Base-by-base conservation (phyloP, 1,140 invertebrate species). In the Atta cephalotes region DNA sequence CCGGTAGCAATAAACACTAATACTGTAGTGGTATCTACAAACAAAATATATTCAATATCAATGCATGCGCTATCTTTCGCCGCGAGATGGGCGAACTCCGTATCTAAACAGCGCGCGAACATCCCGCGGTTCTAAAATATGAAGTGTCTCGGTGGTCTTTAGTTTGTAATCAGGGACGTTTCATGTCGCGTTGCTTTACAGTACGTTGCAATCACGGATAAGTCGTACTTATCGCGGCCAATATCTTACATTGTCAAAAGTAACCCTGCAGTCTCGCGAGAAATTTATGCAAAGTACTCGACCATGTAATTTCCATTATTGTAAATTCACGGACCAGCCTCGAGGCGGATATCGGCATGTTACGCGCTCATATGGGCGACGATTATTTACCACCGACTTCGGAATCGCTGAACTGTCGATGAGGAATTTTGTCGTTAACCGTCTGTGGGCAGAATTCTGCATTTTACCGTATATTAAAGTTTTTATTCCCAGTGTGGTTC, bases 1-100 rank as follows among this genome's bases (percentile, higher is more conserved):
- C 85, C 87, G 87, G 90, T 91, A 91, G 89, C 90, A 90, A 91
- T 91, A 91, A 91, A 91, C 87, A 91, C 70, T 70, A 87, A 85
- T 91, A 90, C 77, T 89, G 25, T 88, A 89, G 89, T 88, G 74
- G 79, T 77, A 65, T 91, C 89, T 91, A 91, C 31, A 5, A 35
- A 89, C 87, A 51, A 91, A 90, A 91, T 91, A 91, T 81, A 88
- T 81, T 65, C 89, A 78, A 85, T 88, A 81, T 86, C 87, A 86
- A 91, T 84, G 60, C 70, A 68, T 80, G 87, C 77, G 89, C 66
- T 90, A 91, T 91, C 90, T 90, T 63, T n/a, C 28, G 66, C 39
- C 31, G 35, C 71, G 2, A 45, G 89, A 87, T 89, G 84, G 87
- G 63, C 76, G 87, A 89, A 91, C 85, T 87, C 76, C 70, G 78